Evolutionary conservation across 2,113 vertebrate genomes (phyloP).

Genomic region (Spea bombifrons): DNA sequence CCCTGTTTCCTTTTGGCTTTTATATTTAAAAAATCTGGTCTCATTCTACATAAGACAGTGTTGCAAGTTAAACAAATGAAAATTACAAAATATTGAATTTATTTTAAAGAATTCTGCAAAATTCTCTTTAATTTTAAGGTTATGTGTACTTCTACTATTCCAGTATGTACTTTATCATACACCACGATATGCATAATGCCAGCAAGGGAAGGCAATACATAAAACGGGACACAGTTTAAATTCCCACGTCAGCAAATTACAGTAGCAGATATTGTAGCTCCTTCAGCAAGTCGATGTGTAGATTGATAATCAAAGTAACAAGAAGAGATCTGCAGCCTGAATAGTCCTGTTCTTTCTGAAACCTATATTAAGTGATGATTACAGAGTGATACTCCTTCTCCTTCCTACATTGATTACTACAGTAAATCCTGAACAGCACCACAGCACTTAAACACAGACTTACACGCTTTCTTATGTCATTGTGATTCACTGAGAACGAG

Average conservation of each 20-base stretch:
- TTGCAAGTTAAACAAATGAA: too few species aligned
- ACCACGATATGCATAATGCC: too few species aligned
- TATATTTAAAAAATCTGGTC: too few species aligned
- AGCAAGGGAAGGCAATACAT: too few species aligned
- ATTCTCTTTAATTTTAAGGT: too few species aligned
- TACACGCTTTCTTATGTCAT: conserved; percentile 31
- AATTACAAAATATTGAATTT: too few species aligned
- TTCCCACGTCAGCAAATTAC: neutral
- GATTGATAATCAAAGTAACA: conserved; percentile 44
- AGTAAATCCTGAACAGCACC: conserved; percentile 25
- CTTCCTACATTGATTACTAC: conserved; percentile 23
- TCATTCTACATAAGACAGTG: too few species aligned
- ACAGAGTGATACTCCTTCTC: conserved; percentile 3
- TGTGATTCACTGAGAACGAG: conserved; percentile 16
- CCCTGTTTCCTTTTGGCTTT: too few species aligned
- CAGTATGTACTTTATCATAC: too few species aligned
- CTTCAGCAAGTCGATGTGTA: conserved; percentile 19
- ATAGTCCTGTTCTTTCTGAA: conserved; percentile 24
- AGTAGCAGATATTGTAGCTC: conserved; percentile 21
- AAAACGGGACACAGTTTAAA: conserved; percentile 10
- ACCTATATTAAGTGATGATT: conserved; percentile 39
- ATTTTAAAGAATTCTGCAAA: too few species aligned
- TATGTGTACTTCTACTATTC: too few species aligned
- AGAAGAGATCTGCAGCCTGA: conserved; percentile 35
- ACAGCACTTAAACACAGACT: conserved; percentile 3